Base-by-base conservation (phyloP, 2,113 vertebrate genomes). In the Odocoileus virginianus region DNA sequence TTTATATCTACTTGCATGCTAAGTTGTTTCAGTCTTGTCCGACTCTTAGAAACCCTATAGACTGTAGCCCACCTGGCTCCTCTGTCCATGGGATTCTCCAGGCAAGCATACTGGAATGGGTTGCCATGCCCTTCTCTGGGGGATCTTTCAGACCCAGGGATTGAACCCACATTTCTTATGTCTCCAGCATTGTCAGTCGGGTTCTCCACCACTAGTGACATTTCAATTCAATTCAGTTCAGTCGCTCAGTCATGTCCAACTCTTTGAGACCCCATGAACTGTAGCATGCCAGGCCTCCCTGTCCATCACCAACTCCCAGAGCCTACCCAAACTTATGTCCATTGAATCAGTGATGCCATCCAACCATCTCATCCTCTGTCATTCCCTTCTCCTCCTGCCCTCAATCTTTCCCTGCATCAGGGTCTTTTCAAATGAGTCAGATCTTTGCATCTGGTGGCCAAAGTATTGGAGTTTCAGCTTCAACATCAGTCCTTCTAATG, bases 191-290 rank as follows among this genome's bases (percentile, higher is more conserved):
- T 64, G 16, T 7, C 61, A 17, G 33, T 64, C 7, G 17, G 16
- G 7, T 64, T 64, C 33, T 64, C 16, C 61, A n/a, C 33, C 33
- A 64, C 61, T 19, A 64, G 61, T n/a, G 61, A 64, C 33, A 64
- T 15, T 33, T 64, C 61, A 64, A 16, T n/a, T 64, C 33, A n/a
- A 17, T 17, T 64, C 61, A 64, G 61, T n/a, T 64, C 33, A 64
- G 33, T 64, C 16, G 0, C 16, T 64, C 8, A 19, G 61, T 64
- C 33, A 0, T n/a, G 33, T 64, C 61, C 3, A 0, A 64, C 61
- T 61, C 60, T 64, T 17, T 17, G 7, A 7, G 33, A 64, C 30
- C 7, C 61, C 30, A n/a, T n/a, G 40, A n/a, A n/a, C 40, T 40
- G 40, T 40, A 40, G 40, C 40, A 40, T 3, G 40, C 40, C 40